Evolutionary conservation across 1,140 invertebrate genomes (phyloP).

Genomic region (Archivesica marissinica): DNA sequence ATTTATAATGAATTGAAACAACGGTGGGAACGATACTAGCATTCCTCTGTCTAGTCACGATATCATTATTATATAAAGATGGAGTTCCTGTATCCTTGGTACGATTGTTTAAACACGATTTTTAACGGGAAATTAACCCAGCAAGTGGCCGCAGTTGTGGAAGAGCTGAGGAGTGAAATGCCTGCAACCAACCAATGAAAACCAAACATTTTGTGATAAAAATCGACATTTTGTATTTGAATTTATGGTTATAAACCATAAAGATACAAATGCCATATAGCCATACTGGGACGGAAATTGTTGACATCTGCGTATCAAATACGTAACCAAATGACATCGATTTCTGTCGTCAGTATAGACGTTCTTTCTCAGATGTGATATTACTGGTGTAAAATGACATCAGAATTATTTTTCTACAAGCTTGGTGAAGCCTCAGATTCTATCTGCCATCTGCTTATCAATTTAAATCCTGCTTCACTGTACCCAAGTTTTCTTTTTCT

Average conservation of each 20-base stretch:
- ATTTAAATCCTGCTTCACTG: conserved; percentile 30
- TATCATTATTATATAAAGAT: no score
- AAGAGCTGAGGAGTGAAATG: conserved; percentile 16
- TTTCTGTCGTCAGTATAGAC: conserved; percentile 39
- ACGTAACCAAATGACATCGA: conserved; percentile 22
- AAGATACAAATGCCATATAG: conserved; percentile 57
- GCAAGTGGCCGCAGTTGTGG: conserved; percentile 17
- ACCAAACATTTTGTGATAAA: conserved; percentile 48
- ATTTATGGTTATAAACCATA: conserved; percentile 42
- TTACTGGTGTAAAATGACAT: conserved; percentile 43
- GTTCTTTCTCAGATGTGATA: conserved; percentile 49
- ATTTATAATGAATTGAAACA: no score
- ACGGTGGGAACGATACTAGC: no score
- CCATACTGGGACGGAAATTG: conserved; percentile 38
- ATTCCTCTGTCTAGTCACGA: no score
- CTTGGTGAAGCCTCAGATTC: conserved; percentile 10
- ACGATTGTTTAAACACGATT: no score
- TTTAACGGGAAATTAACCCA: no score
- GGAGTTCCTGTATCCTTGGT: no score
- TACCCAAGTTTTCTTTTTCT: conserved; percentile 20
- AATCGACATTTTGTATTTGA: conserved; percentile 42
- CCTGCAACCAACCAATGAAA: conserved; percentile 50
- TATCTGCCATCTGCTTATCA: conserved; percentile 28
- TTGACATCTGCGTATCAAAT: conserved; percentile 44
- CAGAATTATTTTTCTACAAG: conserved; percentile 47